Percentiles rank a stretch among this genome's conserved stretches.
Evolutionary conservation across 1,140 invertebrate species (phyloP).

Genomic region (Drosophila sucinea): DNA sequence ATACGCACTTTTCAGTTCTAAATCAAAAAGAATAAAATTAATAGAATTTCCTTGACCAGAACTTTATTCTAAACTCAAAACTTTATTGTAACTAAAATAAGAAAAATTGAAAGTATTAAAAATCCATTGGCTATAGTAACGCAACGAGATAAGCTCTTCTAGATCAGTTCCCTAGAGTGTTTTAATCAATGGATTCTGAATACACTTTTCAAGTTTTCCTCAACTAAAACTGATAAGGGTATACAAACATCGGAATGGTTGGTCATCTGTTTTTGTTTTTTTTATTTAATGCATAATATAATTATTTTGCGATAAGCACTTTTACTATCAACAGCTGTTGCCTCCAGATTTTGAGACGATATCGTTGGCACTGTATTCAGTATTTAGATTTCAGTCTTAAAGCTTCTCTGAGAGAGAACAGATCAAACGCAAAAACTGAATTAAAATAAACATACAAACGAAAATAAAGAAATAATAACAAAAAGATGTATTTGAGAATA

Average conservation of each 20-base stretch:
- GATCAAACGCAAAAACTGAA: background rate
- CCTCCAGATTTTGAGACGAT: background rate
- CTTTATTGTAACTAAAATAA: no score
- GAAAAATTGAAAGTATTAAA: no score
- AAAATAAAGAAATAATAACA: background rate
- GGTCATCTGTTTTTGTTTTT: background rate
- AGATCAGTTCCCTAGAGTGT: no score
- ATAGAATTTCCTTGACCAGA: no score
- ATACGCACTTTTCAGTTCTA: no score
- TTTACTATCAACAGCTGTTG: constrained; percentile 5
- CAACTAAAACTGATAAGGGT: background rate
- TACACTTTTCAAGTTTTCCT: no score
- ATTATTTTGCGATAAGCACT: constrained; percentile 3
- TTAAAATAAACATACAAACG: background rate
- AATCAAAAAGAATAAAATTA: no score
- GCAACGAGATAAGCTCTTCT: no score
- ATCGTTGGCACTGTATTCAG: background rate
- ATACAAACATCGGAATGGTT: background rate
- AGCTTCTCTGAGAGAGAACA: background rate
- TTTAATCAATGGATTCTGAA: no score
- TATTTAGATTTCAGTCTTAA: background rate
- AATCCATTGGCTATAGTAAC: no score
- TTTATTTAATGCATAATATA: constrained; percentile 1
- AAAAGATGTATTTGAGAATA: background rate
- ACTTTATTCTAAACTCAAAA: no score